phyloP scores from a whole-genome alignment of 2,888 invertebrate genomes.

The Polyploca ridens region DNA sequence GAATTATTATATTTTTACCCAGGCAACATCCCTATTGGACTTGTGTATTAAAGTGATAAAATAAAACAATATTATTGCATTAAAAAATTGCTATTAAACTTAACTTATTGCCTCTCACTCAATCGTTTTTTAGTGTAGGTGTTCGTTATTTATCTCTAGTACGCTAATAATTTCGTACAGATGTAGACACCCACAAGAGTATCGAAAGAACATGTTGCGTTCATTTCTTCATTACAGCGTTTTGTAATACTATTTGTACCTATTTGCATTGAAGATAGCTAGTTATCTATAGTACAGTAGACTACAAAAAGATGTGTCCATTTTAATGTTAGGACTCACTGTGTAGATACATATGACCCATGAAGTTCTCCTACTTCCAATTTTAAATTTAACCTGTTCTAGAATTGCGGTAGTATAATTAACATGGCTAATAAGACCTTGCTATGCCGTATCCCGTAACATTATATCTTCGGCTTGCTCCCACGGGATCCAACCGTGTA shows the following conservation, averaged over 20 bases:
- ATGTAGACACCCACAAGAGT: background rate
- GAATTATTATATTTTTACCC: no score
- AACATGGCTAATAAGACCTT: background rate
- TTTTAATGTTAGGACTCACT: background rate
- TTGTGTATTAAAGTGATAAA: no score
- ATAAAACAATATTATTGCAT: no score
- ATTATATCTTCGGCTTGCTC: conserved; percentile 57
- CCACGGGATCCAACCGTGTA: conserved; percentile 65
- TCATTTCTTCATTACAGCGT: background rate
- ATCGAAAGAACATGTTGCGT: background rate
- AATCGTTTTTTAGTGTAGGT: no score
- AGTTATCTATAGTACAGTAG: background rate
- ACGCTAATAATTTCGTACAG: no score
- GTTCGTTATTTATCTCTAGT: no score
- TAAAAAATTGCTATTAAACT: no score
- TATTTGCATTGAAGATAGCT: background rate
- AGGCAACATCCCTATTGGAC: no score
- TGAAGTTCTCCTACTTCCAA: background rate
- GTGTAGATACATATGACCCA: no score
- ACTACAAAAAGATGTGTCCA: no score
- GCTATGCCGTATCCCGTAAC: conserved; percentile 46
- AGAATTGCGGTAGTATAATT: background rate
- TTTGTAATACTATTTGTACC: background rate
- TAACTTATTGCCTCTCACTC: no score
- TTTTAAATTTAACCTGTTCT: background rate